Evolutionary conservation across 2,888 invertebrate species (phyloP).

Genomic region (Pachydiplax longipennis): DNA sequence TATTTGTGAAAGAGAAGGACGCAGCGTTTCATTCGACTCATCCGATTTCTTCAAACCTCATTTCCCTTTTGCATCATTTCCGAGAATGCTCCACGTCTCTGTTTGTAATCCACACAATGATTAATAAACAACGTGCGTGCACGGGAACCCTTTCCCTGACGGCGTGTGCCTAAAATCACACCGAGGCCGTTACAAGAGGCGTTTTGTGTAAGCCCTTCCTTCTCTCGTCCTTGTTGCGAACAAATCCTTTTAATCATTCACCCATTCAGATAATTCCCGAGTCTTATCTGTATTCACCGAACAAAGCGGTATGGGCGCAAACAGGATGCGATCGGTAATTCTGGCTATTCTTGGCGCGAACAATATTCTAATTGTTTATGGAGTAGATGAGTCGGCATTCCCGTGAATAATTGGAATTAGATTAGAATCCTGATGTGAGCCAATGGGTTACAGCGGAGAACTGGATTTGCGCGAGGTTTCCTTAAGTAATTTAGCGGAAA

Average conservation of each 20-base stretch:
- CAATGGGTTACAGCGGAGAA: no score
- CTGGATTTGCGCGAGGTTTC: no score
- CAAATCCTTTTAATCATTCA: not conserved
- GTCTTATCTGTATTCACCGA: not conserved
- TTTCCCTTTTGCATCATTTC: not conserved
- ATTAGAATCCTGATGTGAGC: no score
- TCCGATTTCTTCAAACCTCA: not conserved
- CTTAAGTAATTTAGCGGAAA: no score
- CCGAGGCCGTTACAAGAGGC: not conserved
- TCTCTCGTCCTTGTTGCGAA: not conserved
- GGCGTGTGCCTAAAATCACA: not conserved
- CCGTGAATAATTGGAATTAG: no score
- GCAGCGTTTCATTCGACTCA: not conserved
- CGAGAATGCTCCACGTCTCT: not conserved
- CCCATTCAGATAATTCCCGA: not conserved
- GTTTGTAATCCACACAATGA: not conserved
- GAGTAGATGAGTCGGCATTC: no score
- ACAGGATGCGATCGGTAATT: no score
- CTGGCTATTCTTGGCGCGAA: no score
- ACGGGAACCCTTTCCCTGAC: not conserved
- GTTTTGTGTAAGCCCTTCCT: not conserved
- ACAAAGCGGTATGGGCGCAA: no score
- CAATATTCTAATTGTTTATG: no score
- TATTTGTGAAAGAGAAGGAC: no score
- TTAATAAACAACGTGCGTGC: not conserved